phyloP scores from a whole-genome alignment of 2,888 invertebrate species.

The Tetheella fluctuosa region DNA sequence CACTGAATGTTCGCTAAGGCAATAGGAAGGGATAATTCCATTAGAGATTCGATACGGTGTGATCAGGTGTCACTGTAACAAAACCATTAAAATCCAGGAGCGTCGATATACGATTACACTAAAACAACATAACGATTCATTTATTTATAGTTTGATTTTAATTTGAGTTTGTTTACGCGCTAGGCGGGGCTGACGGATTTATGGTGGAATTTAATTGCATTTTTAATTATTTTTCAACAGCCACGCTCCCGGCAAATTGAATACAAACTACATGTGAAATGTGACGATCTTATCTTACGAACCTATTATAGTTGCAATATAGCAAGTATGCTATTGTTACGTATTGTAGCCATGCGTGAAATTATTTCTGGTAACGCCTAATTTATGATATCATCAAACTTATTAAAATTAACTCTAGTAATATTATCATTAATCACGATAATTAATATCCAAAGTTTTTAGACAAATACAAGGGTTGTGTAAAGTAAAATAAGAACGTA shows the following conservation, averaged over 20 bases:
- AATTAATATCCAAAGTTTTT: slow-evolving; percentile 7
- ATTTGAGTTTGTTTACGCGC: slow-evolving; percentile 65
- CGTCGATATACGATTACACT: slow-evolving; percentile 36
- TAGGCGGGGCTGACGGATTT: slow-evolving; percentile 78
- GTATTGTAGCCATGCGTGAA: slow-evolving; percentile 30
- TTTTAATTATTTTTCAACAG: slow-evolving; percentile 81
- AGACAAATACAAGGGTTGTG: slow-evolving; percentile 17
- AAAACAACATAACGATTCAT: slow-evolving; percentile 58
- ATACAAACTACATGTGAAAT: slow-evolving; percentile 57
- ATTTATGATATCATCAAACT: slow-evolving; percentile 35
- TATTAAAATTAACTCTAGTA: slow-evolving; percentile 20
- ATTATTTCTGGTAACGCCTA: slow-evolving; percentile 15
- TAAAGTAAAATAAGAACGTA: slow-evolving; percentile 30
- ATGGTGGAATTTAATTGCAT: slow-evolving; percentile 77
- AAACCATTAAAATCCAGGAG: slow-evolving; percentile 47
- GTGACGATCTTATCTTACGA: slow-evolving; percentile 62
- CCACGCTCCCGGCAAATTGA: slow-evolving; percentile 74
- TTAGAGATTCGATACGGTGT: slow-evolving; percentile 35
- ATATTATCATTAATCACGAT: slow-evolving; percentile 10
- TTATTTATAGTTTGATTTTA: slow-evolving; percentile 63
- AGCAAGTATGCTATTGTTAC: slow-evolving; percentile 28
- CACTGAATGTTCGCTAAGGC: not conserved
- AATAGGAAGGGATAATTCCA: slow-evolving; percentile 21
- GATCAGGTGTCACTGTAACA: slow-evolving; percentile 35
- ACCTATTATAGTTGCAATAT: slow-evolving; percentile 35